Evolutionary conservation across 1,140 invertebrate genomes (phyloP).

Genomic region (Magallana ariakensis): DNA sequence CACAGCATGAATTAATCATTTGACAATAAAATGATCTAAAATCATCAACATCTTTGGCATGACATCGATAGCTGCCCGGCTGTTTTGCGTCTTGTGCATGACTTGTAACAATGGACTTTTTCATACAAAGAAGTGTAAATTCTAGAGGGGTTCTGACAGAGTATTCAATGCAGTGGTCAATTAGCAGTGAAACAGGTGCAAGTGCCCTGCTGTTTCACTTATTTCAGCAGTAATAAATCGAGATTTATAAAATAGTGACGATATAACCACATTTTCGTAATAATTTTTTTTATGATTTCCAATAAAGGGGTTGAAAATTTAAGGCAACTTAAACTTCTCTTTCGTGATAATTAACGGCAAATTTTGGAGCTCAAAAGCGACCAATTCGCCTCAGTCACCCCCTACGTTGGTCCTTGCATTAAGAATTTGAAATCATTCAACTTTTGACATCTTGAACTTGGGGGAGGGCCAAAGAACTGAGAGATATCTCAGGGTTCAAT

Average conservation of each 20-base stretch:
- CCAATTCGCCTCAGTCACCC: too few relatives aligned
- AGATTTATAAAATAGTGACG: constrained; percentile 17
- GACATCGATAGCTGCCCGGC: background rate
- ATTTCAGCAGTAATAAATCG: background rate
- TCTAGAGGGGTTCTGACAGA: background rate
- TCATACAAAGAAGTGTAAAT: background rate
- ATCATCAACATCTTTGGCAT: constrained; percentile 6
- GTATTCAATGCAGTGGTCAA: too few relatives aligned
- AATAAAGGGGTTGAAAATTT: constrained; percentile 16
- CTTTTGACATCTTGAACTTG: too few relatives aligned
- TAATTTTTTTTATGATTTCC: constrained; percentile 12
- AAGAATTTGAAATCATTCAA: too few relatives aligned
- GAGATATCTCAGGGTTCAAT: too few relatives aligned
- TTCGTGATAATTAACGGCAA: too few relatives aligned
- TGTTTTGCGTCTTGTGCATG: constrained; percentile 3
- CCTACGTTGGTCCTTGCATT: too few relatives aligned
- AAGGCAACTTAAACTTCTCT: too few relatives aligned
- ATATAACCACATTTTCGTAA: constrained; percentile 16
- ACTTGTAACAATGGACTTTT: background rate
- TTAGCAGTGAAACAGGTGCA: too few relatives aligned
- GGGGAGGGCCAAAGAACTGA: too few relatives aligned
- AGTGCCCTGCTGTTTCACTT: too few relatives aligned
- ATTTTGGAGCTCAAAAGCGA: too few relatives aligned
- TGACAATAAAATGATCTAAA: constrained; percentile 5
- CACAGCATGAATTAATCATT: constrained; percentile 1